These are phyloP conservation scores for Jaculus jaculus DNA, from an alignment of 2,113 vertebrate species.

Conservation along the genomic window DNA sequence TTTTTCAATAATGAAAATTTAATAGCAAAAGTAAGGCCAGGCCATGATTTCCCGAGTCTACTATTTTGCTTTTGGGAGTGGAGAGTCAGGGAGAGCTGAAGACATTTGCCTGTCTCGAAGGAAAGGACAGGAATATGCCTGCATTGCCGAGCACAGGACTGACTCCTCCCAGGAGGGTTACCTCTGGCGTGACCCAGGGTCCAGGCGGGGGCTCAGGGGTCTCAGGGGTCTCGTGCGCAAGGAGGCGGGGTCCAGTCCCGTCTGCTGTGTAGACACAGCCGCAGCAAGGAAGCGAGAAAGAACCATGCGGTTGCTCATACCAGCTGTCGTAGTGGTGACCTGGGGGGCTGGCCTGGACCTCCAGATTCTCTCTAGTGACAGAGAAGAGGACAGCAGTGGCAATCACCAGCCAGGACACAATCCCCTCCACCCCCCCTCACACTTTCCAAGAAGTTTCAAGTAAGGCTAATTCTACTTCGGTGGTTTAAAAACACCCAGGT, in stretches of 20 bases:
- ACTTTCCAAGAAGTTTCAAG: background rate
- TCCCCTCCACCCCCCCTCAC: too few relatives aligned
- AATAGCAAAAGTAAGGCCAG: background rate
- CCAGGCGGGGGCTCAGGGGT: background rate
- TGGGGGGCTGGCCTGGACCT: background rate
- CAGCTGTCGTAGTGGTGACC: background rate
- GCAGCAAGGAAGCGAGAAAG: background rate
- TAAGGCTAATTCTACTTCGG: background rate
- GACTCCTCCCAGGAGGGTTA: background rate
- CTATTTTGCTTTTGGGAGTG: background rate
- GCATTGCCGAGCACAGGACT: rapidly evolving
- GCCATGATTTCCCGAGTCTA: background rate
- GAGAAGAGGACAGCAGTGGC: background rate
- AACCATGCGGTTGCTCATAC: background rate
- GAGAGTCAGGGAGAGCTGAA: background rate
- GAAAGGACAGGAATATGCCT: too few relatives aligned
- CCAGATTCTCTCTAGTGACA: background rate
- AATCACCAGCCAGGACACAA: background rate
- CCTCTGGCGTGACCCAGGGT: background rate
- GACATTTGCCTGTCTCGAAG: background rate
- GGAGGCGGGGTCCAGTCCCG: background rate
- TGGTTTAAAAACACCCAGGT: background rate
- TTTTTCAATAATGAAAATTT: background rate
- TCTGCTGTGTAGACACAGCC: background rate
- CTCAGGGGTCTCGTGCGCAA: background rate